Conservation (phyloP, 1,140 invertebrate species). For the Drosophila ohnishii region DNA sequence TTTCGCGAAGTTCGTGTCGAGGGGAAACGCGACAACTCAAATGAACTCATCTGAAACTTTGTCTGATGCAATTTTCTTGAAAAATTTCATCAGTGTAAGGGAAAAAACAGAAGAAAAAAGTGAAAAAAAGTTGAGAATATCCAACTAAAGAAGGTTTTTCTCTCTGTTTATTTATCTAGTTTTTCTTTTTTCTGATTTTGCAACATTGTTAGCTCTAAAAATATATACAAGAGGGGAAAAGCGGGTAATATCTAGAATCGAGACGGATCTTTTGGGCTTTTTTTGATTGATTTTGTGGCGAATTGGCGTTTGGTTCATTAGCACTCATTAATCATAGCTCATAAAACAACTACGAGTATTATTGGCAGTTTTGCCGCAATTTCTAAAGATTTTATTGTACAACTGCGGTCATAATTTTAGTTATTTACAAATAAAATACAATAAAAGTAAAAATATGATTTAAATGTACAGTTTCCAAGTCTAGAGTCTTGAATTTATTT, state of each 20-base stretch:
- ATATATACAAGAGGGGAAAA: slow-evolving; percentile 1
- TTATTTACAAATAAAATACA: too few relatives aligned
- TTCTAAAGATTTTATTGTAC: neutral
- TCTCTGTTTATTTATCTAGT: slow-evolving; percentile 20
- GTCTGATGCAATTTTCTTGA: slow-evolving; percentile 33
- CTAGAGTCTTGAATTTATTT: neutral
- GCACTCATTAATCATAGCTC: slow-evolving; percentile 35
- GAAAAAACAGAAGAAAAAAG: neutral
- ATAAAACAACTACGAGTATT: slow-evolving; percentile 18
- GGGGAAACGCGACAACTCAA: slow-evolving; percentile 18
- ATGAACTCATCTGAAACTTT: slow-evolving; percentile 33
- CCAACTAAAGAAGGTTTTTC: slow-evolving; percentile 14
- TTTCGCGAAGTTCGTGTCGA: slow-evolving; percentile 41
- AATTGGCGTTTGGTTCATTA: slow-evolving; percentile 20
- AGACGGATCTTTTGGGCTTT: slow-evolving; percentile 22
- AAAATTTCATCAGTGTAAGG: slow-evolving; percentile 19
- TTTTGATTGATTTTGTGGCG: slow-evolving; percentile 25
- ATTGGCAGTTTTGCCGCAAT: slow-evolving; percentile 5
- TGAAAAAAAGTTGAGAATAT: slow-evolving; percentile 20
- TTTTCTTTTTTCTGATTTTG: neutral
- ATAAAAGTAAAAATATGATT: too few relatives aligned
- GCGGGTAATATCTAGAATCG: neutral
- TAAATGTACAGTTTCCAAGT: neutral
- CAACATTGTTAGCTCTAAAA: slow-evolving; percentile 8
- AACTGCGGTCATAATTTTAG: neutral